A percentile compares a stretch with the other conserved stretches of the same genome.
Conservation (phyloP, 2,113 vertebrate species). For the Bothrops jararaca region DNA sequence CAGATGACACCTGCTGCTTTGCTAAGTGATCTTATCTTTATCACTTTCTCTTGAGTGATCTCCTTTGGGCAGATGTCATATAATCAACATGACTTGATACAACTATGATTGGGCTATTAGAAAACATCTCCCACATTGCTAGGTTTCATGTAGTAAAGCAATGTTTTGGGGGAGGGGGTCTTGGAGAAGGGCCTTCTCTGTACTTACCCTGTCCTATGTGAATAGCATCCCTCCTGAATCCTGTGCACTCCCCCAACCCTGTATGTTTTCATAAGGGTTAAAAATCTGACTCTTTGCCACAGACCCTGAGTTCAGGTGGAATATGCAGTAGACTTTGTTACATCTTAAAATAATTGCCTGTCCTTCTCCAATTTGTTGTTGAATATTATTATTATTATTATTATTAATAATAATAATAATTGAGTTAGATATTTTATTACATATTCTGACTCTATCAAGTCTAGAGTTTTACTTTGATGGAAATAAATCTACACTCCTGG, state of each 20-base stretch:
- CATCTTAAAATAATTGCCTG: background rate
- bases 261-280: background rate
- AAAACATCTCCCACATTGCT: background rate
- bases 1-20: background rate
- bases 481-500: background rate
- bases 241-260: background rate
- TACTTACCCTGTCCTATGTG: background rate
- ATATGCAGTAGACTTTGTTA: background rate
- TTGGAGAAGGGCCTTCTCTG: background rate
- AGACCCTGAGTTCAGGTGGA: background rate
- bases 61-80: background rate
- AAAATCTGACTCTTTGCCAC: background rate
- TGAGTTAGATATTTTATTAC: background rate
- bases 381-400: background rate
- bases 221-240: background rate
- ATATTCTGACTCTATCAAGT: background rate
- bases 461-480: background rate
- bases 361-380: background rate
- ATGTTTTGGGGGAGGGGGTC: background rate
- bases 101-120: background rate
- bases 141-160: background rate
- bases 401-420: too few species aligned
- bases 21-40: background rate
- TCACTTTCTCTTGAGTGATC: background rate
- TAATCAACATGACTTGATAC: background rate